phyloP scores from a whole-genome alignment of 2,113 vertebrate species.

The Sceloporus undulatus region DNA sequence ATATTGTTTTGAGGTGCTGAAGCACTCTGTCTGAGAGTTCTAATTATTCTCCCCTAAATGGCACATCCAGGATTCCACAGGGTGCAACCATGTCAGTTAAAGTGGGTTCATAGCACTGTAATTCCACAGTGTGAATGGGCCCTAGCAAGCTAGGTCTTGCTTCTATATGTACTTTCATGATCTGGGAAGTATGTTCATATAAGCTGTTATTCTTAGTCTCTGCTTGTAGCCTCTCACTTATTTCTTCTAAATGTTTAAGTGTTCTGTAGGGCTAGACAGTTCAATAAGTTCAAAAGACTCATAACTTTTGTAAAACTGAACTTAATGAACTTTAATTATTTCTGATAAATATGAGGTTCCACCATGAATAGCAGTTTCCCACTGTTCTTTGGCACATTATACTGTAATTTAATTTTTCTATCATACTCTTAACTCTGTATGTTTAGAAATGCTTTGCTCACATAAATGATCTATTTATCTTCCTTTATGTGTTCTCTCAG shows the following conservation, averaged over 20 bases:
- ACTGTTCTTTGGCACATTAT: not conserved
- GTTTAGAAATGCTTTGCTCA: not conserved
- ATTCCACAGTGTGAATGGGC: too few species aligned
- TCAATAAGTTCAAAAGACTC: not conserved
- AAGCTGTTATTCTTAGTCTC: not conserved
- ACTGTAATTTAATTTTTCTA: not conserved
- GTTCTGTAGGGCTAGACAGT: not conserved
- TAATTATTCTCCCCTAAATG: too few species aligned
- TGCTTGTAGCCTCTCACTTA: not conserved
- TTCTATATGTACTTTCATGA: too few species aligned
- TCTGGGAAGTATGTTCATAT: not conserved
- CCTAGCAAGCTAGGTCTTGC: not conserved
- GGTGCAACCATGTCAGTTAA: too few species aligned
- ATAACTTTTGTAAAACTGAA: not conserved
- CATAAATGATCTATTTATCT: not conserved
- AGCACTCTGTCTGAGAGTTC: too few species aligned
- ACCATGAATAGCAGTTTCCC: not conserved
- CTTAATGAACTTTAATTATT: conserved; percentile 3
- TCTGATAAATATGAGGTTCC: not conserved
- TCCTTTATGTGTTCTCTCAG: not conserved
- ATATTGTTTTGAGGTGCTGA: too few species aligned
- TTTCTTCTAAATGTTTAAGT: too few species aligned
- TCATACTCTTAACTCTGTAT: not conserved
- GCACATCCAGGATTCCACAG: too few species aligned
- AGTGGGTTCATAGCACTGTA: too few species aligned